Percentiles rank a stretch among this genome's conserved stretches.
These are phyloP conservation scores for Danio tinwini DNA, from an alignment of 2,797 vertebrate genomes.

Conservation along the genomic window DNA sequence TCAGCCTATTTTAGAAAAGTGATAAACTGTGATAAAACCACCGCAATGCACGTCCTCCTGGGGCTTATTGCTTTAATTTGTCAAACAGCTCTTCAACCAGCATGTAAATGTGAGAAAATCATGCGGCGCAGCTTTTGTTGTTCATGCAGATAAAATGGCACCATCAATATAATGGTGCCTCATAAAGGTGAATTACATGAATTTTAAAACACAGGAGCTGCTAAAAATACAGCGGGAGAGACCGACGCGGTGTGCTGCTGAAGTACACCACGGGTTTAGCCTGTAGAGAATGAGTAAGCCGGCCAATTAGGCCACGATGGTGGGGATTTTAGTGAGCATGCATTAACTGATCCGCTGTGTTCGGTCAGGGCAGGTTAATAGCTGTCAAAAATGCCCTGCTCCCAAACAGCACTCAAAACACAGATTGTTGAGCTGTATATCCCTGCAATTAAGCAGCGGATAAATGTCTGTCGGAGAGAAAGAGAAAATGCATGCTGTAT, in stretches of 20 bases:
- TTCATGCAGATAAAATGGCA: slow-evolving; percentile 28
- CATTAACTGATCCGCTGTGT: slow-evolving; percentile 36
- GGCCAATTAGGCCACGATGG: slow-evolving; percentile 50
- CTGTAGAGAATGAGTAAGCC: slow-evolving; percentile 45
- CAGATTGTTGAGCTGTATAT: slow-evolving; percentile 17
- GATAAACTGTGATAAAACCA: slow-evolving; percentile 1
- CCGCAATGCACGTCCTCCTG: neutral
- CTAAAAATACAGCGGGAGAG: slow-evolving; percentile 41
- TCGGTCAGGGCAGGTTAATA: slow-evolving; percentile 36
- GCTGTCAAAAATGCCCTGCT: slow-evolving; percentile 34
- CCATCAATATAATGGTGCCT: slow-evolving; percentile 38
- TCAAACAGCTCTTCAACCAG: slow-evolving; percentile 4
- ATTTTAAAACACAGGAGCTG: slow-evolving; percentile 15
- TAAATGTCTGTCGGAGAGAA: slow-evolving; percentile 17
- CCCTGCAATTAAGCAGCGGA: slow-evolving; percentile 20
- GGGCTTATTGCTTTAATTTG: slow-evolving; percentile 36
- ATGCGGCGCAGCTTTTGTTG: slow-evolving; percentile 19
- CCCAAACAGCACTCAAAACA: slow-evolving; percentile 28
- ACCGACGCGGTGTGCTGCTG: neutral
- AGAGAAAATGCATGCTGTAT: slow-evolving; percentile 10
- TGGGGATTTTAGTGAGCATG: slow-evolving; percentile 40
- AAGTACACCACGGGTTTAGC: slow-evolving; percentile 33
- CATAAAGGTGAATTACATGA: slow-evolving; percentile 33
- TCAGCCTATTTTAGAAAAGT: neutral
- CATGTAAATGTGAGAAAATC: slow-evolving; percentile 38